Conservation (phyloP, 2,888 invertebrate genomes). For the Eupeodes luniger region DNA sequence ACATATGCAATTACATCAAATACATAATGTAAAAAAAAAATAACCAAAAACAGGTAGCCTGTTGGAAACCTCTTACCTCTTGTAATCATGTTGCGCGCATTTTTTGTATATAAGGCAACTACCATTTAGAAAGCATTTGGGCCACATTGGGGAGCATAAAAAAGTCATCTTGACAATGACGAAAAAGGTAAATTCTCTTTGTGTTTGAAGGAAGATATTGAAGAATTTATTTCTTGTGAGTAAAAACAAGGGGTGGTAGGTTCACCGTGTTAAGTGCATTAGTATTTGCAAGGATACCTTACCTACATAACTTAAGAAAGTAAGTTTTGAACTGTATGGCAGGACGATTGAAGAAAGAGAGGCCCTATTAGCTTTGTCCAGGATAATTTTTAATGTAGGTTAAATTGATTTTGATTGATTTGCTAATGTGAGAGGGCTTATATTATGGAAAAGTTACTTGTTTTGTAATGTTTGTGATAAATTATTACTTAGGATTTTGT, state of each 20-base stretch:
- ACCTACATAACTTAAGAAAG: neutral
- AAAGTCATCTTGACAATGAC: neutral
- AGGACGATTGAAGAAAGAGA: neutral
- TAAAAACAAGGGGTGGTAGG: slow-evolving; percentile 16
- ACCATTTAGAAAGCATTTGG: slow-evolving; percentile 35
- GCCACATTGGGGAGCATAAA: slow-evolving; percentile 29
- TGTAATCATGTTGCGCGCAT: slow-evolving; percentile 16
- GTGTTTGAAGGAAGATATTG: slow-evolving; percentile 18
- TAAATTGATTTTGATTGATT: slow-evolving; percentile 1
- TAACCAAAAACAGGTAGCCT: slow-evolving; percentile 17
- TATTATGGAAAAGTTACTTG: neutral
- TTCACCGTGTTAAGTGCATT: slow-evolving; percentile 32
- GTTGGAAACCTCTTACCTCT: neutral
- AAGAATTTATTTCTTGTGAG: slow-evolving; percentile 8
- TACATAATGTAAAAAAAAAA: neutral
- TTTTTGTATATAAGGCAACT: neutral
- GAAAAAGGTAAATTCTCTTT: slow-evolving; percentile 35
- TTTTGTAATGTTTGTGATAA: too few relatives aligned
- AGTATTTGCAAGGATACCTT: slow-evolving; percentile 40
- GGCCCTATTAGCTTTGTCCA: slow-evolving; percentile 45
- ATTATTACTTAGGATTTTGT: too few relatives aligned
- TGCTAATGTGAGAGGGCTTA: neutral
- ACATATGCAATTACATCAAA: neutral
- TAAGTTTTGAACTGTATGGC: neutral
- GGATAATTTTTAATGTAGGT: slow-evolving; percentile 30